Conservation (phyloP, 2,113 vertebrate genomes). For the Terrapene triunguis region DNA sequence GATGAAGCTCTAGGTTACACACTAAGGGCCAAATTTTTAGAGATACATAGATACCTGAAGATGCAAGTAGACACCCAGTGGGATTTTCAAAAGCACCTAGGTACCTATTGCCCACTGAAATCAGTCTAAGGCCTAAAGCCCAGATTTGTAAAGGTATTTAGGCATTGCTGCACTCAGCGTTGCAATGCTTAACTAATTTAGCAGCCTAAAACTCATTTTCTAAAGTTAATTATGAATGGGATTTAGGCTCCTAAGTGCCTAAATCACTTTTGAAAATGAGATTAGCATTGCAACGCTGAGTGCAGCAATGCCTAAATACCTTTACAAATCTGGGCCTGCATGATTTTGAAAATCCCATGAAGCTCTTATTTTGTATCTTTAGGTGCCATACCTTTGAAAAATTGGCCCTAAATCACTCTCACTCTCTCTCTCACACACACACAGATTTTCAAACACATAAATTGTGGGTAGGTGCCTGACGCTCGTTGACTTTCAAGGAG, state of each 20-base stretch:
- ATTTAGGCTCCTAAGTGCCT: too few relatives aligned
- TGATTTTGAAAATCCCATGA: background rate
- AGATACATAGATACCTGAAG: background rate
- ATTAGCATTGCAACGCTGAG: background rate
- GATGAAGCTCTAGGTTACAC: background rate
- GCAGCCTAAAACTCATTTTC: background rate
- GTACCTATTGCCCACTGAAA: background rate
- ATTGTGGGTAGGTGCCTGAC: background rate
- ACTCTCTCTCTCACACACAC: background rate
- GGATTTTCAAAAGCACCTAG: background rate
- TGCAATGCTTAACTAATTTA: background rate
- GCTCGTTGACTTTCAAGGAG: background rate
- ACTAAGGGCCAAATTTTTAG: background rate
- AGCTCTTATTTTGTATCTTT: background rate
- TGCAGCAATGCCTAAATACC: background rate
- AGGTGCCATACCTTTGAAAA: background rate
- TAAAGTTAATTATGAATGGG: background rate
- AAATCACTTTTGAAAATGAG: too few relatives aligned
- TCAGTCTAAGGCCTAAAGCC: background rate
- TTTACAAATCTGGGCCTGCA: background rate
- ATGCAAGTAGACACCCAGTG: background rate
- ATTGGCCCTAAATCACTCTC: background rate
- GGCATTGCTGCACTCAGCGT: background rate
- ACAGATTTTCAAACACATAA: rapidly evolving
- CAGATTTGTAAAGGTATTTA: background rate